Percentiles rank a stretch among this genome's conserved stretches.
Evolutionary conservation across 2,113 vertebrate species (phyloP).

Genomic region (Hippoglossus stenolepis): DNA sequence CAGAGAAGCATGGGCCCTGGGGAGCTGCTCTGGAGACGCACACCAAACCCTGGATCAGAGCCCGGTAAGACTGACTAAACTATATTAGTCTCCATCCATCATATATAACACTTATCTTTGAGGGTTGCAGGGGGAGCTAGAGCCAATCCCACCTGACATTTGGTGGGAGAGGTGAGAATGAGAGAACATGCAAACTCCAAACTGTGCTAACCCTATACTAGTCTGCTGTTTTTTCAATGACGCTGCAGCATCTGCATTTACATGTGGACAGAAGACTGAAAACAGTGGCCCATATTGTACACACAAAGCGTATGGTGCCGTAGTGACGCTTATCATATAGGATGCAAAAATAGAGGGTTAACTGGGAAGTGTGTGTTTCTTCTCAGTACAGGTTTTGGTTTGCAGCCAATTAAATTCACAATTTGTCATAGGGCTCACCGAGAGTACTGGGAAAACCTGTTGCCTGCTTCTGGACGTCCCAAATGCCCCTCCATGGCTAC

Average conservation of each 20-base stretch:
- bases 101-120: too few relatives aligned
- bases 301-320: neutral
- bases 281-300: neutral
- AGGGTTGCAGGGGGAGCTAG: too few relatives aligned
- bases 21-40: conserved; percentile 89
- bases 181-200: too few relatives aligned
- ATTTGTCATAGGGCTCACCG: conserved; percentile 81
- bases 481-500: conserved; percentile 86
- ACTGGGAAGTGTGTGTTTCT: neutral
- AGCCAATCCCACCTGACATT: neutral
- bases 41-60: conserved; percentile 95
- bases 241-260: neutral
- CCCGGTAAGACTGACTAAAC: conserved; percentile 82
- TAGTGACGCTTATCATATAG: neutral
- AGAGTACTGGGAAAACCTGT: conserved; percentile 89
- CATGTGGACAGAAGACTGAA: conserved; percentile 20
- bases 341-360: neutral
- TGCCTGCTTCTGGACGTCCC: conserved; percentile 88
- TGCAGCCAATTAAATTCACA: neutral
- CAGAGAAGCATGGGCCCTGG: conserved; percentile 93
- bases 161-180: neutral
- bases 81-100: too few relatives aligned
- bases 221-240: too few relatives aligned
- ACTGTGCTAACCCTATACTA: too few relatives aligned
- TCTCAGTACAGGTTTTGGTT: neutral